Evolutionary conservation across 1,140 invertebrate species (phyloP), one percentile per base, ranked within the genome.

Genomic region (Zaprionus lachaisei): DNA sequence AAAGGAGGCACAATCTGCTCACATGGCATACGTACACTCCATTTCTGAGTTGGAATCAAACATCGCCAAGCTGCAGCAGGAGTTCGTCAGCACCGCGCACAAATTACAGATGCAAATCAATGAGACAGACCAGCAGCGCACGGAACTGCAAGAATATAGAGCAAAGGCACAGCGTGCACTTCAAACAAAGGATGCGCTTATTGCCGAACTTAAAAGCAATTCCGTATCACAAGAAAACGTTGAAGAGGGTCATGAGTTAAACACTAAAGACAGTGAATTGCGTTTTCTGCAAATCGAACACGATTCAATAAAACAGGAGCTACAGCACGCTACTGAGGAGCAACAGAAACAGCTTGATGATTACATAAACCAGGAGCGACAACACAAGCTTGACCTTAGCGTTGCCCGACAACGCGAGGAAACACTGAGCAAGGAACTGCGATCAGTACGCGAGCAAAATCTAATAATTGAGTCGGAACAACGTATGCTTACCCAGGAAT

Each of bases 181-280:
- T 20, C 94, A 96, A 92, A 95, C 96, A 70, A 97, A 97, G 92
- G 96, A 97, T 78, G 94, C 95, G 76, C 91, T 97, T 15, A 97
- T 97, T 70, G 86, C 94, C 14, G 95, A 95, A 83, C 92, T 97
- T 14, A 95, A 92, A 37, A 54, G 68, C 1, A 93, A 94, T 51
- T 77, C 81, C 4, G 11, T 14, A 1, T 34, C 49, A 24, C 60
- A 56, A 9, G 61, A 49, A 4, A 14, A 17, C 0, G 20, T 20
- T 22, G 20, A 22, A 1, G 47, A 24, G 47, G 51, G 70, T 2
- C 5, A 41, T 5, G 58, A 69, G 3, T n/a, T 78, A 9, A 41
- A 47, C 6, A 58, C 72, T 15, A 77, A 67, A n/a, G 74, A 84
- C 24, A 90, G 79, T 44, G 85, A 92, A 20, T 72, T 70, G 3